Conservation (phyloP, 2,113 vertebrate species). For the Herpetotheres cachinnans region DNA sequence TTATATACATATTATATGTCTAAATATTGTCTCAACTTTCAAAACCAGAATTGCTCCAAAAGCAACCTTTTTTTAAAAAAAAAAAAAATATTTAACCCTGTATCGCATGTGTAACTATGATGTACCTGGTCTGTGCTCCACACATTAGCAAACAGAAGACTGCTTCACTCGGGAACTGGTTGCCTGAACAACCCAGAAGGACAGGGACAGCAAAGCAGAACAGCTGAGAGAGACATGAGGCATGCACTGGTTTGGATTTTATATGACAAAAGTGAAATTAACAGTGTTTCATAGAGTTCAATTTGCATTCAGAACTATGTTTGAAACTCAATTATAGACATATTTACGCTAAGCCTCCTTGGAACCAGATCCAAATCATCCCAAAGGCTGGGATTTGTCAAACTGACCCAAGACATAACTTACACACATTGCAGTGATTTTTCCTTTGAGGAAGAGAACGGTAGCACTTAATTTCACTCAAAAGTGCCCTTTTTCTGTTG, state of each 20-base stretch:
- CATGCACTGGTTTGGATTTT: not conserved
- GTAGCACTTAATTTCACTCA: not conserved
- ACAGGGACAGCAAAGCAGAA: not conserved
- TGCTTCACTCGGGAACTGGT: rapidly evolving
- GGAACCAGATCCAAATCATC: not conserved
- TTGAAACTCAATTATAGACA: not conserved
- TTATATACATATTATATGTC: not conserved
- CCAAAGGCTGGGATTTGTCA: not conserved
- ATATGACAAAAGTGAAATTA: not conserved
- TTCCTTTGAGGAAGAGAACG: not conserved
- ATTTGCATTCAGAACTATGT: not conserved
- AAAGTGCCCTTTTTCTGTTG: slow-evolving; percentile 3
- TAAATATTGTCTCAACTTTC: not conserved
- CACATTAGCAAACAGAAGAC: not conserved
- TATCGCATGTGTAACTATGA: not conserved
- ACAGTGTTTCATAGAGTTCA: not conserved
- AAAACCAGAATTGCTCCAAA: not conserved
- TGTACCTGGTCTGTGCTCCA: not conserved
- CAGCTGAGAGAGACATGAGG: not conserved
- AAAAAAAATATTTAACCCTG: not conserved
- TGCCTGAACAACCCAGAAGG: not conserved
- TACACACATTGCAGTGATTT: not conserved
- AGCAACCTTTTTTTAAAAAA: not conserved
- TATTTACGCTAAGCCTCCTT: not conserved
- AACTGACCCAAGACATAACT: not conserved